A percentile compares a stretch with the other conserved stretches of the same genome.
These are phyloP conservation scores for Drosophila tropicalis DNA, from an alignment of 1,140 invertebrate species.

Conservation along the genomic window DNA sequence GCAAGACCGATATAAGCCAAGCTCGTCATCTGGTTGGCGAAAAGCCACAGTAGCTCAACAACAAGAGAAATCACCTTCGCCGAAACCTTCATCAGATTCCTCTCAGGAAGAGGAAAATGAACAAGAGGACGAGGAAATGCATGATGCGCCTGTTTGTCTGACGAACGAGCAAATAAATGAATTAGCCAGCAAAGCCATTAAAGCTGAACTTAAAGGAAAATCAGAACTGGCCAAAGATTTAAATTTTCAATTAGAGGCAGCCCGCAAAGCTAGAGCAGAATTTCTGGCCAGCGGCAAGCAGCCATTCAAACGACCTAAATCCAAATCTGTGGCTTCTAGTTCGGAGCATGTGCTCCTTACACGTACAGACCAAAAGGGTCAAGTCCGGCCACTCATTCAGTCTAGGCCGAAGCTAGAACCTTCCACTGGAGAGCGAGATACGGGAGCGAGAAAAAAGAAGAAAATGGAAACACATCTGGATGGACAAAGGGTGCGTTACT, in stretches of 20 bases:
- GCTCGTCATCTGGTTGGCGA: constrained; percentile 36
- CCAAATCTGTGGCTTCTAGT: constrained; percentile 1
- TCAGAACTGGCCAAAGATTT: constrained; percentile 87
- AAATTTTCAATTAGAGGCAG: constrained; percentile 89
- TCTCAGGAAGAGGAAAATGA: neutral
- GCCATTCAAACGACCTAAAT: neutral
- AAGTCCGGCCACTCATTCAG: constrained; percentile 84
- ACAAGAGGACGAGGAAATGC: constrained; percentile 58
- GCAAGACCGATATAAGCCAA: neutral
- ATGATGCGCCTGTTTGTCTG: constrained; percentile 53
- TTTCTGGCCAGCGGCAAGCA: constrained; percentile 40
- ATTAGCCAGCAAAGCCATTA: constrained; percentile 93
- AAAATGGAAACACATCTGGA: constrained; percentile 89
- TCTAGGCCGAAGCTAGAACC: constrained; percentile 22
- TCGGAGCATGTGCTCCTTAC: constrained; percentile 88
- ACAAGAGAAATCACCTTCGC: constrained; percentile 2
- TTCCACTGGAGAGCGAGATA: constrained; percentile 65
- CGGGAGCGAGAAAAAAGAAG: constrained; percentile 84
- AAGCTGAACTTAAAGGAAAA: constrained; percentile 96
- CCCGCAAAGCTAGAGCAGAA: constrained; percentile 85
- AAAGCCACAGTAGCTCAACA: constrained; percentile 24
- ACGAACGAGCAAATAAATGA: constrained; percentile 94
- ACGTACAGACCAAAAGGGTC: constrained; percentile 88
- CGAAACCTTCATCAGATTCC: neutral
- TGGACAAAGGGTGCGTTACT: constrained; percentile 91